Percentiles rank a stretch among this genome's conserved stretches.
phyloP scores from a whole-genome alignment of 1,140 invertebrate species.

The Camponotus floridanus region DNA sequence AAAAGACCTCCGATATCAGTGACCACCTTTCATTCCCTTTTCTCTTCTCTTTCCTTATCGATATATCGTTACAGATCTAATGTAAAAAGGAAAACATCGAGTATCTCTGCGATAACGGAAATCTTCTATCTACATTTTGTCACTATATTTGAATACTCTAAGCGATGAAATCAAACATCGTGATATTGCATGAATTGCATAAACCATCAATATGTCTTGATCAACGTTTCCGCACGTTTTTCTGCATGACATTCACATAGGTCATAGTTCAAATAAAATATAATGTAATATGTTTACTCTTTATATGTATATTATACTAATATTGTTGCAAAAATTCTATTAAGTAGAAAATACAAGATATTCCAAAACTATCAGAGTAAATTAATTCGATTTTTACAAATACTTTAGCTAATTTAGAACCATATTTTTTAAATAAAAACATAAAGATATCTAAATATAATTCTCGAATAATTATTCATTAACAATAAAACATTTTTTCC shows the following conservation, averaged over 20 bases:
- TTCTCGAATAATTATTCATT: background rate
- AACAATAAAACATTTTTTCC: background rate
- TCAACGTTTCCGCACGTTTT: background rate
- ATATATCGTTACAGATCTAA: background rate
- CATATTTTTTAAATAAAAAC: background rate
- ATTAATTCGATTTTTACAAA: background rate
- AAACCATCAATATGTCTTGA: background rate
- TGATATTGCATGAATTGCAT: background rate
- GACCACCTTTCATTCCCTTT: background rate
- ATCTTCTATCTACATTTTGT: background rate
- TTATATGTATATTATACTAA: background rate
- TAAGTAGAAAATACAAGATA: background rate
- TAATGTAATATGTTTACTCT: background rate
- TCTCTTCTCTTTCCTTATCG: background rate
- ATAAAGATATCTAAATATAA: background rate
- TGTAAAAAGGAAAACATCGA: background rate
- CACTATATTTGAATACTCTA: background rate
- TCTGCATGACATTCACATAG: background rate
- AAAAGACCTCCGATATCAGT: background rate
- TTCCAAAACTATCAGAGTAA: background rate
- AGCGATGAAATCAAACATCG: background rate
- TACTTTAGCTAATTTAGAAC: background rate
- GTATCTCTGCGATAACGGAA: background rate
- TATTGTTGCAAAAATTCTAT: background rate
- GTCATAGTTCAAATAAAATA: background rate